Evolutionary conservation across 2,888 invertebrate genomes (phyloP), one percentile per base, ranked within the genome.

Genomic region (Gastracanthus pulcherrimus): DNA sequence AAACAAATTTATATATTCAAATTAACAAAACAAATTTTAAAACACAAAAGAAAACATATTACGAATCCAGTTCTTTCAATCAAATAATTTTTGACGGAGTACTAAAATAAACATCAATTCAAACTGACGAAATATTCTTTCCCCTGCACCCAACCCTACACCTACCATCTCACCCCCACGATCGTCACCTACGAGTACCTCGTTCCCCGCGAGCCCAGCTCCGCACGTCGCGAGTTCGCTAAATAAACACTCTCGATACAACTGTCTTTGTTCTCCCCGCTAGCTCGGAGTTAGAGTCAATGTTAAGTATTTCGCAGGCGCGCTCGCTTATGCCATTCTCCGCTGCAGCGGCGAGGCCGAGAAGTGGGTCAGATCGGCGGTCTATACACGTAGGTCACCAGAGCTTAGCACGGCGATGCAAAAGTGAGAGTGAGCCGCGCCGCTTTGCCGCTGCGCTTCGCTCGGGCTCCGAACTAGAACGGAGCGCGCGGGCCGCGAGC

Each of bases 371-470:
- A 84, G 84, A 86, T 84, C 86, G 85, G 62, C 34, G 19, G 62
- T 45, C 13, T n/a, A n/a, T n/a, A n/a, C 51, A 23, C 87, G 86
- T 87, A 87, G 88, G 87, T 87, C 87, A 86, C 51, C n/a, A 55
- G 36, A 9, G 34, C 62, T 34, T 34, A 34, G 85, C 66, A 84
- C 86, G 85, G 36, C 81, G 83, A 85, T 84, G 87, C 87, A 87
- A 87, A 87, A 87, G 86, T 86, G 87, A 87, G 87, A 87, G 88
- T 87, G 85, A 82, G n/a, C n/a, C n/a, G n/a, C n/a, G n/a, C n/a
- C 83, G 31, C 55, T 29, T 60, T 60, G 60, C 60, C 29, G 26
- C 58, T 6, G 34, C 31, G 23, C 26, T 36, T 70, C 51, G 69
- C 79, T 83, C 82, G 79, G n/a, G n/a, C n/a, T n/a, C n/a, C 74